Evolutionary conservation across 2,888 invertebrate genomes (phyloP).

Genomic region (Chalcis sispes): DNA sequence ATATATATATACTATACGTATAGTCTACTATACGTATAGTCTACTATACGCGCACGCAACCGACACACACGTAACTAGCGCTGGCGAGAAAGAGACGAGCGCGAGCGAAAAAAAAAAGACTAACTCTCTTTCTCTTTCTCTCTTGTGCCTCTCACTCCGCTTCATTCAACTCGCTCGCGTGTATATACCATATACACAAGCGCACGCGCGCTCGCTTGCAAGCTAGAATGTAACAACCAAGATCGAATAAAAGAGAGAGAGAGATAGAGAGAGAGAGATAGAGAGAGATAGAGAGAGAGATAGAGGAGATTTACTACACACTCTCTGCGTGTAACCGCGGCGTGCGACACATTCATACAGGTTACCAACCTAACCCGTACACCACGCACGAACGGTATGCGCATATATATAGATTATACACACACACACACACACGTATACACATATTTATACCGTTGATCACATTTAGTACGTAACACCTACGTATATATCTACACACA

Average conservation of each 20-base stretch:
- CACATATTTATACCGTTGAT: too few relatives aligned
- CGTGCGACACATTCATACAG: slow-evolving; percentile 65
- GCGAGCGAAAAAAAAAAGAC: not conserved
- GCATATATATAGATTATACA: not conserved
- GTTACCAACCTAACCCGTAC: slow-evolving; percentile 68
- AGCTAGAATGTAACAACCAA: too few relatives aligned
- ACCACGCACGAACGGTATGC: not conserved
- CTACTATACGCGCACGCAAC: not conserved
- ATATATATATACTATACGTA: not conserved
- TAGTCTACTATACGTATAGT: not conserved
- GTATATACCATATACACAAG: not conserved
- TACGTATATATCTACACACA: too few relatives aligned
- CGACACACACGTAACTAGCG: not conserved
- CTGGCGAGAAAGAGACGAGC: too few relatives aligned
- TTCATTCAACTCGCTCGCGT: not conserved
- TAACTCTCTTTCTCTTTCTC: slow-evolving; percentile 32
- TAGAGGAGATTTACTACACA: too few relatives aligned
- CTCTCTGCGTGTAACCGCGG: too few relatives aligned
- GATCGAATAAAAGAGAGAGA: too few relatives aligned
- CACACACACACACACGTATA: too few relatives aligned
- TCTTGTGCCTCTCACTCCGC: not conserved
- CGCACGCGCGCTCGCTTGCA: too few relatives aligned
- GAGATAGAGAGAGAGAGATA: too few relatives aligned
- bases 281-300: too few relatives aligned
- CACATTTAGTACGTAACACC: too few relatives aligned